A percentile compares a stretch with the other conserved stretches of the same genome.
phyloP scores from a whole-genome alignment of 2,113 vertebrate species.

The Phylloscopus trochilus region DNA sequence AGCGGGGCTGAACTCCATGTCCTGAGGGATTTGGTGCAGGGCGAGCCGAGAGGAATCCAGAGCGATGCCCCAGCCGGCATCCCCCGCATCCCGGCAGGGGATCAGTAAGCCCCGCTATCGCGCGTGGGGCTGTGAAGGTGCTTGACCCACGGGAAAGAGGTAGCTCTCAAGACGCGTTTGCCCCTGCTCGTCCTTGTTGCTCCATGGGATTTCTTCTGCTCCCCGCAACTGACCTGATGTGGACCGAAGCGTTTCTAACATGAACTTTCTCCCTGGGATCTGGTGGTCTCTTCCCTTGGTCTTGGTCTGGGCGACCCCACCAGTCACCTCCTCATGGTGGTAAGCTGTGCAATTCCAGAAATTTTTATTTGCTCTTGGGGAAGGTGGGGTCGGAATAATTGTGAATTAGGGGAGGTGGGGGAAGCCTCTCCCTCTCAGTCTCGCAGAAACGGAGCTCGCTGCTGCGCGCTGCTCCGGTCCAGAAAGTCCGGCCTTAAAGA shows the following conservation, averaged over 20 bases:
- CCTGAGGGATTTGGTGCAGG: neutral
- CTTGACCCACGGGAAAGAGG: neutral
- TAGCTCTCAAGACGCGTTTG: neutral
- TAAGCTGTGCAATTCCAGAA: constrained; percentile 71
- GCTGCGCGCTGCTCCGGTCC: neutral
- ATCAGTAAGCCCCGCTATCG: neutral
- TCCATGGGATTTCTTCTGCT: constrained; percentile 70
- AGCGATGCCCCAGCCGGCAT: neutral
- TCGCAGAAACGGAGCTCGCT: neutral
- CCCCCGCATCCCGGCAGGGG: neutral
- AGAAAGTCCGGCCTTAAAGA: neutral
- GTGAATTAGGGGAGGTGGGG: neutral
- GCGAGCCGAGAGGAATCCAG: neutral
- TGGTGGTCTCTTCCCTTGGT: constrained; percentile 83
- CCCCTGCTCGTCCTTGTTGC: neutral
- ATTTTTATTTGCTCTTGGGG: constrained; percentile 49
- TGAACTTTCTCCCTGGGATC: constrained; percentile 87
- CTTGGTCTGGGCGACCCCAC: constrained; percentile 82
- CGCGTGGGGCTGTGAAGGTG: neutral
- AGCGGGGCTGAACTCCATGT: neutral
- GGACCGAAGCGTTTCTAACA: constrained; percentile 79
- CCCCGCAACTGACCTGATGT: constrained; percentile 70
- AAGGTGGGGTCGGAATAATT: constrained; percentile 50
- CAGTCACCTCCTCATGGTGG: constrained; percentile 93
- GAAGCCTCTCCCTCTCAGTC: neutral